Percentiles rank a stretch among this genome's conserved stretches.
Evolutionary conservation across 2,113 vertebrate genomes (phyloP).

Genomic region (Passerina amoena): DNA sequence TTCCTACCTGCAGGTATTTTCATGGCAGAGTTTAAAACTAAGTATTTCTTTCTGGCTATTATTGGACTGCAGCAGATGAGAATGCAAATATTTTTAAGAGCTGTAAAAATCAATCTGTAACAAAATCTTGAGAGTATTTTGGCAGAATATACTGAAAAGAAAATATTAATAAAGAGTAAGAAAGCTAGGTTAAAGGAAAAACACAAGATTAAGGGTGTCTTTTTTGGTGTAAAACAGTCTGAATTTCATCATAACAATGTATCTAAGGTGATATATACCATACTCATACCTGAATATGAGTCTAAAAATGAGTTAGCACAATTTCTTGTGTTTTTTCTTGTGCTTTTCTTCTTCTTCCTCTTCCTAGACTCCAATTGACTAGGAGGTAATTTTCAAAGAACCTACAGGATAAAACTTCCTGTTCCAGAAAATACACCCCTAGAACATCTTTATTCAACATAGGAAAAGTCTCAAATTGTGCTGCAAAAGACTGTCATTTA

Average conservation of each 20-base stretch:
- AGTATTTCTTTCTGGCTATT: neutral
- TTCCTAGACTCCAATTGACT: neutral
- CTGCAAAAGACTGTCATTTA: neutral
- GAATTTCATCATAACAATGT: neutral
- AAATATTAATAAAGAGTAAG: neutral
- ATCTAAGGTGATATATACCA: neutral
- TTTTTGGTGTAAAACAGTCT: neutral
- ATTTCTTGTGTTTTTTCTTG: neutral
- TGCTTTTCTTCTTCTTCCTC: neutral
- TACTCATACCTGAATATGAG: neutral
- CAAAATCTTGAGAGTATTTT: neutral
- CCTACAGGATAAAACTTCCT: neutral
- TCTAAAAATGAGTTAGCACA: neutral
- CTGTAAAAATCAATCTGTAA: neutral
- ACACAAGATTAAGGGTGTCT: neutral
- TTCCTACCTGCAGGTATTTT: neutral
- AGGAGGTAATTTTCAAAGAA: neutral
- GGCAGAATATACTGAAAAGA: neutral
- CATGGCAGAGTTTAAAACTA: neutral
- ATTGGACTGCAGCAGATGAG: neutral
- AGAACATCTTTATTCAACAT: neutral
- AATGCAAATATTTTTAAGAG: neutral
- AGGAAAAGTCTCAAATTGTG: neutral
- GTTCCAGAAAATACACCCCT: neutral
- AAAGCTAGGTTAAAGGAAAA: neutral